These are phyloP conservation scores for Argyrosomus regius DNA, from an alignment of 2,797 vertebrate genomes.

Conservation along the genomic window DNA sequence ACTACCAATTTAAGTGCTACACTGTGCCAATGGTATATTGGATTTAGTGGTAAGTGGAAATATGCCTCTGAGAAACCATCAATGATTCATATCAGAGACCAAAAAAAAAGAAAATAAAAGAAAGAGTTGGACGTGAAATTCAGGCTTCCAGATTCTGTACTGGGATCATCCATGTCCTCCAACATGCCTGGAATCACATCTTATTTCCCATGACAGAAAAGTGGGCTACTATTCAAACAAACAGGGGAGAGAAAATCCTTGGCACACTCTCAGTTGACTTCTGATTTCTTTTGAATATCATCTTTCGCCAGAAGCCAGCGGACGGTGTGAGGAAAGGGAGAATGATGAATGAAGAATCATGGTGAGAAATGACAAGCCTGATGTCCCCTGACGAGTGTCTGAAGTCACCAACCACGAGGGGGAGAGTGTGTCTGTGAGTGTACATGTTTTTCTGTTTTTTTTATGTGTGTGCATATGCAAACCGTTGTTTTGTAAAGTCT, in stretches of 20 bases:
- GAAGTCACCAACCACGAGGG: conserved; percentile 41
- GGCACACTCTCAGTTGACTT: conserved; percentile 46
- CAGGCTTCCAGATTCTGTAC: conserved; percentile 40
- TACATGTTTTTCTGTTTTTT: too few species aligned
- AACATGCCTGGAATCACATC: conserved; percentile 59
- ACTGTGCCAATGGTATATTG: conserved; percentile 32
- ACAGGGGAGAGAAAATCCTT: conserved; percentile 55
- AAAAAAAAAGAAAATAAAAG: conserved; percentile 39
- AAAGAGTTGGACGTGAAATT: conserved; percentile 28
- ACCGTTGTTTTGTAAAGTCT: conserved; percentile 27
- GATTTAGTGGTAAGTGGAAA: conserved; percentile 47
- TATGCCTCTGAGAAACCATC: conserved; percentile 42
- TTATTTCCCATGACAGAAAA: conserved; percentile 62
- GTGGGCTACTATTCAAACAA: conserved; percentile 62
- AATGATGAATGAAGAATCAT: conserved; percentile 56
- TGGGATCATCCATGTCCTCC: conserved; percentile 50
- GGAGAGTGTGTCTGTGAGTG: neutral
- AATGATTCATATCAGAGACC: conserved; percentile 39
- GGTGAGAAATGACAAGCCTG: conserved; percentile 57
- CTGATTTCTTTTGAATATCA: conserved; percentile 58
- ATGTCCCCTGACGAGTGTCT: conserved; percentile 52
- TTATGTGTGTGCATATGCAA: neutral
- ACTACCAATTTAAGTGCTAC: conserved; percentile 20
- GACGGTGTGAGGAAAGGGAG: conserved; percentile 40
- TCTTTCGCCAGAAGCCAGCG: conserved; percentile 51